A percentile compares a stretch with the other conserved stretches of the same genome.
Conservation (phyloP, 2,888 invertebrate genomes). For the Nowickia ferox region DNA sequence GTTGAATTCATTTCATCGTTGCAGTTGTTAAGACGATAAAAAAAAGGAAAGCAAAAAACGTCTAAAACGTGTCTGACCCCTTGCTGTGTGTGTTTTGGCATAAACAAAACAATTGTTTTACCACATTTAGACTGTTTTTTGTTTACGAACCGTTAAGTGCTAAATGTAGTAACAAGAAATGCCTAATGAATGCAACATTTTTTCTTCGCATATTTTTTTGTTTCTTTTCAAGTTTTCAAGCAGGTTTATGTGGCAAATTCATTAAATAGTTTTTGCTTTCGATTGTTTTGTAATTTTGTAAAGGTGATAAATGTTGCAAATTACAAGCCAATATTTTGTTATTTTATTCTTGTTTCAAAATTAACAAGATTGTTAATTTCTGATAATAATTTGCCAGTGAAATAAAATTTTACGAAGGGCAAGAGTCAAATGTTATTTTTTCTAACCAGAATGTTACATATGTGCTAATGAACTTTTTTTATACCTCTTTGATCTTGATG, state of each 20-base stretch:
- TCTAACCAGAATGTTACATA: constrained; percentile 15
- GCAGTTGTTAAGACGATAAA: not conserved
- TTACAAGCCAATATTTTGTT: constrained; percentile 69
- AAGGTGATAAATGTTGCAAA: constrained; percentile 71
- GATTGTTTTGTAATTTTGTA: constrained; percentile 52
- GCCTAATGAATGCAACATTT: constrained; percentile 77
- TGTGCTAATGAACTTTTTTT: constrained; percentile 22
- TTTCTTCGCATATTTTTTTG: constrained; percentile 32
- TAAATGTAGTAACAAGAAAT: constrained; percentile 81
- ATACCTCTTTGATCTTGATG: constrained; percentile 42
- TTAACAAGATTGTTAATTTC: constrained; percentile 58
- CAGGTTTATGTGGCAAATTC: constrained; percentile 41
- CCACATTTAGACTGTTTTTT: constrained; percentile 59
- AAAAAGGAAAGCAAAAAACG: not conserved
- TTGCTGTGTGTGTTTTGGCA: constrained; percentile 56
- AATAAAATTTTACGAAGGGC: not conserved
- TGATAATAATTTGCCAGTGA: constrained; percentile 45
- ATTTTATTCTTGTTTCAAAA: constrained; percentile 50
- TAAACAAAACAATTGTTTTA: constrained; percentile 68
- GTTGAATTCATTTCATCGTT: constrained; percentile 18
- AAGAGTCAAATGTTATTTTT: constrained; percentile 8
- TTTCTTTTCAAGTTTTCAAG: constrained; percentile 8
- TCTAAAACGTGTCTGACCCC: constrained; percentile 40
- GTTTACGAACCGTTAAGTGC: constrained; percentile 77
- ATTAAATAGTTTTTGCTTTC: constrained; percentile 32